Evolutionary conservation across 2,113 vertebrate species (phyloP), one percentile per base, ranked within the genome.

Genomic region (Glaucomys volans): DNA sequence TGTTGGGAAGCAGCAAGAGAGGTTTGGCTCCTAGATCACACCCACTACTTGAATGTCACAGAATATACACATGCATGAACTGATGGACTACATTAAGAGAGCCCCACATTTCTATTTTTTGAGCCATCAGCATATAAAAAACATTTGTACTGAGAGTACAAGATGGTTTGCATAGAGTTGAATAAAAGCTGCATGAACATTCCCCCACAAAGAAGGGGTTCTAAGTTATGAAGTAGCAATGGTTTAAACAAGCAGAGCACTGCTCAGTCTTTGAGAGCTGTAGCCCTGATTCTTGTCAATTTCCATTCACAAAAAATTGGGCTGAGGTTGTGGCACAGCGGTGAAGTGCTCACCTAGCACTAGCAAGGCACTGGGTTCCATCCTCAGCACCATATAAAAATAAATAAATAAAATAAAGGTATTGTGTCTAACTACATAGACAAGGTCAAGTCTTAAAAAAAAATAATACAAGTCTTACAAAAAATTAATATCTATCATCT

Each of bases 401-500:
- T 47, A 47, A 47, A 47, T 47, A 8, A 47, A 47, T 47, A 47
- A 47, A 47, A 47, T 47, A 47, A 47, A 47, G 44, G 9, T 47
- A 8, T 47, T 47, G 44, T 47, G 44, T 47, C 44, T 47, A 47
- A 47, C 44, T 47, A 47, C 44, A 47, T n/a, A n/a, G n/a, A n/a
- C n/a, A n/a, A n/a, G n/a, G n/a, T n/a, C n/a, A n/a, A n/a, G n/a
- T 8, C 44, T 47, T 47, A 47, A 47, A 47, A 47, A 47, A 47
- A 5, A 47, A 47, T 44, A 47, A n/a, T n/a, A n/a, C n/a, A 47
- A 47, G 44, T 9, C 44, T 47, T 47, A 90, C 47, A 87, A 74
- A 80, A 44, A 91, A 75, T 24, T 35, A 52, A 44, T 95, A 90
- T 57, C 47, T 80, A 57, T 91, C n/a, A 79, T 86, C 37, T n/a